phyloP scores from a whole-genome alignment of 2,888 invertebrate genomes.

The Leucophenga montana region DNA sequence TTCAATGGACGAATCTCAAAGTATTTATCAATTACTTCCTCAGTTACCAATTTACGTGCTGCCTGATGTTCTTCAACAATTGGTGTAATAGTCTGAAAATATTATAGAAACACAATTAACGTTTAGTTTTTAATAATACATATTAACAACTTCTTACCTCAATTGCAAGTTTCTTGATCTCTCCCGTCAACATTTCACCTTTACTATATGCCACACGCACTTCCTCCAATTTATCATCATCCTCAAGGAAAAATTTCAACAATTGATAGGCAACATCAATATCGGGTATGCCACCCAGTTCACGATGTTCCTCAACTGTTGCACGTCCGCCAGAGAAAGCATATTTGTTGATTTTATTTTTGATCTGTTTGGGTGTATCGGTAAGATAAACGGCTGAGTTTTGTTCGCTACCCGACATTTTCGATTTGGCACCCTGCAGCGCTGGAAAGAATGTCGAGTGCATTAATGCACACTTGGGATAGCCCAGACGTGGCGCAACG shows the following conservation, averaged over 20 bases:
- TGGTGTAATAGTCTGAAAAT: conserved; percentile 78
- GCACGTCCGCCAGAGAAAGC: conserved; percentile 98
- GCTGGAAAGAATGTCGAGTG: conserved; percentile 95
- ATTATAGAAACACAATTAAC: background rate
- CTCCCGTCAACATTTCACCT: conserved; percentile 93
- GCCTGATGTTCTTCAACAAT: conserved; percentile 89
- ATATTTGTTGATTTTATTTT: conserved; percentile 96
- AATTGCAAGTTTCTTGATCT: conserved; percentile 93
- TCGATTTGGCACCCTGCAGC: conserved; percentile 95
- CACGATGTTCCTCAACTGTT: conserved; percentile 93
- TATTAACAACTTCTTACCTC: conserved; percentile 73
- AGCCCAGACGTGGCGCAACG: conserved; percentile 93
- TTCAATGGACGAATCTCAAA: conserved; percentile 88
- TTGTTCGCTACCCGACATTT: conserved; percentile 97
- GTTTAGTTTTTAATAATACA: background rate
- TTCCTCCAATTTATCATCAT: conserved; percentile 87
- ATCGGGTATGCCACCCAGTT: conserved; percentile 94
- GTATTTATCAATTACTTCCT: conserved; percentile 86
- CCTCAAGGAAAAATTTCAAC: conserved; percentile 94
- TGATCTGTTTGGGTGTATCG: conserved; percentile 95
- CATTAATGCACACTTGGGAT: conserved; percentile 89
- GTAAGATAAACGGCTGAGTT: conserved; percentile 96
- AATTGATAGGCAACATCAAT: conserved; percentile 97
- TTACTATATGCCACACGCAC: conserved; percentile 74
- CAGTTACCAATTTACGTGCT: conserved; percentile 84